Evolutionary conservation across 2,888 invertebrate genomes (phyloP).

Genomic region (Cerastis leucographa): DNA sequence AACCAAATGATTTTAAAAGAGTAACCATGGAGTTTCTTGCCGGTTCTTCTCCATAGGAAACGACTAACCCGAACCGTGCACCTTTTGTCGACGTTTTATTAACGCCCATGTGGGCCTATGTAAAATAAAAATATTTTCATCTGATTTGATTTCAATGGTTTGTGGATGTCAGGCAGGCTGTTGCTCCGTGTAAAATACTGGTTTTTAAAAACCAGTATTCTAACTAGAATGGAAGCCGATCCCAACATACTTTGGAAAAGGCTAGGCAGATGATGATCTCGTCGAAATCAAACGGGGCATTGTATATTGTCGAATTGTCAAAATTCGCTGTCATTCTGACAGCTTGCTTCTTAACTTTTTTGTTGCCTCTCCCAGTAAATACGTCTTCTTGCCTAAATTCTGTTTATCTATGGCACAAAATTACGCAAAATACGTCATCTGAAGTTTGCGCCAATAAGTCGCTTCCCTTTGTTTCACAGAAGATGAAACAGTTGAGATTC

Average conservation of each 20-base stretch:
- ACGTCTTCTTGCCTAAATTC: constrained; percentile 20
- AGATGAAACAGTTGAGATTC: constrained; percentile 47
- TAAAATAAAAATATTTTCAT: too few species aligned
- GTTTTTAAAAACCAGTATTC: too few species aligned
- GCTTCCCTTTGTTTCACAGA: constrained; percentile 40
- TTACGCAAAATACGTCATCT: constrained; percentile 51
- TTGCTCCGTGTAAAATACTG: background rate
- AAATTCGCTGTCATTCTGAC: background rate
- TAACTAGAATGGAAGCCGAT: too few species aligned
- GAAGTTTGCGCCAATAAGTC: constrained; percentile 50
- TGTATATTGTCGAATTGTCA: background rate
- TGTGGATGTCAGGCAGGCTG: too few species aligned
- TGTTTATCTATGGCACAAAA: constrained; percentile 40
- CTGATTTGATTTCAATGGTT: too few species aligned
- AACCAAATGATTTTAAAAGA: too few species aligned
- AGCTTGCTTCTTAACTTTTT: background rate
- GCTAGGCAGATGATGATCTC: background rate
- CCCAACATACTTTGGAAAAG: background rate
- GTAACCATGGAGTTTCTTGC: too few species aligned
- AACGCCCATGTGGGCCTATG: too few species aligned
- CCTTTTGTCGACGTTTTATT: too few species aligned
- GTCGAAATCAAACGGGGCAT: background rate
- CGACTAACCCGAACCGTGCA: too few species aligned
- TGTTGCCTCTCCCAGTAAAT: constrained; percentile 5
- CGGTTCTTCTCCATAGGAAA: too few species aligned